Evolutionary conservation across 2,113 vertebrate species (phyloP).

Genomic region (Eolophus roseicapilla): DNA sequence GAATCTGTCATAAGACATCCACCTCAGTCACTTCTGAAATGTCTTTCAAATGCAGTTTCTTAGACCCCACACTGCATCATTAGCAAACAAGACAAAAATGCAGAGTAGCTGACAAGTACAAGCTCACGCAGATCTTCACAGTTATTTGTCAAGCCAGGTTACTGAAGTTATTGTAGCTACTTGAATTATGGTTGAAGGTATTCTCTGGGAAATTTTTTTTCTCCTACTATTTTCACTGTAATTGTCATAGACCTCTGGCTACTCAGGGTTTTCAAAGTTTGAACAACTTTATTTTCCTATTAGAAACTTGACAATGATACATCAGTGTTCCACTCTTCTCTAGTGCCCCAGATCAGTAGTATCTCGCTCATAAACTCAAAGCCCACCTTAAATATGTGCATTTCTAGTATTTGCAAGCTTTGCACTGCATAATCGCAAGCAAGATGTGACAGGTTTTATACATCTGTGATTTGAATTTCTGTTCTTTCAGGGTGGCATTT

Average conservation of each 20-base stretch:
- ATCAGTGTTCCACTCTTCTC: not conserved
- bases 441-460: not conserved
- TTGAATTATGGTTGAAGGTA: not conserved
- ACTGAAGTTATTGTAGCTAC: not conserved
- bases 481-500: not conserved
- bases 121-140: not conserved
- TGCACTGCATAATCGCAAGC: not conserved
- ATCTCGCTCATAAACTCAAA: not conserved
- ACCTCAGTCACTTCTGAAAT: not conserved
- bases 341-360: not conserved
- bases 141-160: not conserved
- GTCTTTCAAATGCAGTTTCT: not conserved
- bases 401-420: not conserved
- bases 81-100: not conserved
- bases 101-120: not conserved
- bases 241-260: not conserved
- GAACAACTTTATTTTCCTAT: not conserved
- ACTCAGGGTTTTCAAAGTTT: not conserved
- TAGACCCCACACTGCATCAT: not conserved
- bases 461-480: not conserved
- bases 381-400: not conserved
- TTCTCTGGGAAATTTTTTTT: not conserved
- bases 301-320: not conserved
- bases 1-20: not conserved
- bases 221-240: not conserved